A percentile compares a stretch with the other conserved stretches of the same genome.
Evolutionary conservation across 2,888 invertebrate species (phyloP).

Genomic region (Phorcus lineatus): DNA sequence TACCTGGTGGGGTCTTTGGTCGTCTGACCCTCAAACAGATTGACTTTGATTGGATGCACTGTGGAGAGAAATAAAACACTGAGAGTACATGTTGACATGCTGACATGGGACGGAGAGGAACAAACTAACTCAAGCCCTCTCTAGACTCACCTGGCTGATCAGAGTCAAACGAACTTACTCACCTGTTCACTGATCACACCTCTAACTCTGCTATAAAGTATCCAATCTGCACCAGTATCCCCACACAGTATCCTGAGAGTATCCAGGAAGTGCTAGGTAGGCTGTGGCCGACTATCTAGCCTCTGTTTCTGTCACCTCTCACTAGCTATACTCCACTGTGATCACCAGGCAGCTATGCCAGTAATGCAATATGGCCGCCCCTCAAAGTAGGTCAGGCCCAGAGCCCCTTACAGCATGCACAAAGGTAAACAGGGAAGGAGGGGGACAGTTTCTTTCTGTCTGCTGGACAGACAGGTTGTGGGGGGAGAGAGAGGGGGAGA

Average conservation of each 20-base stretch:
- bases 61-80: conserved; percentile 75
- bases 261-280: not conserved
- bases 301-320: not conserved
- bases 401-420: conserved; percentile 43
- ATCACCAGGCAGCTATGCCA: conserved; percentile 53
- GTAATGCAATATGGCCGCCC: conserved; percentile 68
- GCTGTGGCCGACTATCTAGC: not conserved
- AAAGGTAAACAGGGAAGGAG: conserved; percentile 29
- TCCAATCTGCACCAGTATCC: not conserved
- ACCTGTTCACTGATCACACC: not conserved
- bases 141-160: not conserved
- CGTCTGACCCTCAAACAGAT: conserved; percentile 95
- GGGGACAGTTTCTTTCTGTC: not conserved
- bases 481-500: not conserved
- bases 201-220: not conserved
- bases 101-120: not conserved
- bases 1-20: conserved; percentile 66
- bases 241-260: not conserved
- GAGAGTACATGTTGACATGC: not conserved
- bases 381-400: conserved; percentile 34
- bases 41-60: conserved; percentile 96
- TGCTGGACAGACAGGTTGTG: not conserved
- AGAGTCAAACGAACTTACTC: not conserved
- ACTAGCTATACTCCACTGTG: conserved; percentile 1
- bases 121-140: not conserved